These are phyloP conservation scores for Trididemnum clinides DNA, from an alignment of 23 tunicate species.

Conservation along the genomic window DNA sequence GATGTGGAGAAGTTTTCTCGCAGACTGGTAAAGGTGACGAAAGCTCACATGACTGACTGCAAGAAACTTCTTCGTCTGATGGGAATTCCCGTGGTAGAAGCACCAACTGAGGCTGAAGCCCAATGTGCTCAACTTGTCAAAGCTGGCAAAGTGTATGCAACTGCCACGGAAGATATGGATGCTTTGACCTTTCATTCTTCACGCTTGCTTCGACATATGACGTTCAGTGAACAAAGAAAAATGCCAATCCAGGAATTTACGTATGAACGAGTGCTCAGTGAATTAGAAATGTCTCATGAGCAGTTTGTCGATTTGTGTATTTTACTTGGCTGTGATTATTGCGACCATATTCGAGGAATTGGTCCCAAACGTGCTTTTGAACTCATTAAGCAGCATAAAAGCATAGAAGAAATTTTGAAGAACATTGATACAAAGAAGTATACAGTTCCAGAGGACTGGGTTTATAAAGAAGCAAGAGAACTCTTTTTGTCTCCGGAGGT, in stretches of 20 bases:
- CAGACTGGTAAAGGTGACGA: slow-evolving; percentile 72
- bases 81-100: slow-evolving; percentile 91
- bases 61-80: slow-evolving; percentile 73
- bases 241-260: slow-evolving; percentile 93
- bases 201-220: slow-evolving; percentile 83
- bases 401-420: slow-evolving; percentile 77
- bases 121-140: slow-evolving; percentile 90
- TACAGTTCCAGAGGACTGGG: slow-evolving; percentile 82
- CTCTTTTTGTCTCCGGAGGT: slow-evolving; percentile 84
- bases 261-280: slow-evolving; percentile 68
- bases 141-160: slow-evolving; percentile 81
- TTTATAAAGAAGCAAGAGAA: slow-evolving; percentile 80
- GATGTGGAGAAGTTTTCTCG: slow-evolving; percentile 80
- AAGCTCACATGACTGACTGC: slow-evolving; percentile 81
- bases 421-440: slow-evolving; percentile 76
- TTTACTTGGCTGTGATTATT: slow-evolving; percentile 92
- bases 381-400: slow-evolving; percentile 86
- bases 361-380: slow-evolving; percentile 96
- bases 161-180: slow-evolving; percentile 94
- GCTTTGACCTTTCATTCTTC: slow-evolving; percentile 82
- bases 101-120: slow-evolving; percentile 97
- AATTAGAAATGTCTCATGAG: slow-evolving; percentile 80
- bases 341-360: slow-evolving; percentile 74
- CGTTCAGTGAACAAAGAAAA: slow-evolving; percentile 95
- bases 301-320: slow-evolving; percentile 95